phyloP scores from a whole-genome alignment of 2,888 invertebrate genomes.

The Leuctra nigra region DNA sequence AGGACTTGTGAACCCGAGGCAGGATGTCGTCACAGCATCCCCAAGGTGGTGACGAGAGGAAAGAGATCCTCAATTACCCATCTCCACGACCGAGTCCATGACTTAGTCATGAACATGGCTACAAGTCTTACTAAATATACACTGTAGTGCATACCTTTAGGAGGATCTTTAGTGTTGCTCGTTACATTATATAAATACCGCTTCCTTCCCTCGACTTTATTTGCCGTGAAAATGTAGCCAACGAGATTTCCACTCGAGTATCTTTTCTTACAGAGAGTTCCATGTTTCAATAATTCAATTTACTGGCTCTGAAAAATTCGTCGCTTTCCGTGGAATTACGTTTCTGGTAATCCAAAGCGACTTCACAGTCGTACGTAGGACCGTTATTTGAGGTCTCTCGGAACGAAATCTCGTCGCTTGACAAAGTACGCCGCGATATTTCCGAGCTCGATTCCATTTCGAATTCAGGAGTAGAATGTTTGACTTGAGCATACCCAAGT shows the following conservation, averaged over 20 bases:
- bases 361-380: background rate
- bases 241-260: too few species aligned
- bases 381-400: background rate
- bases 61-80: conserved; percentile 11
- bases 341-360: background rate
- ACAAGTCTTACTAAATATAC: too few species aligned
- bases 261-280: too few species aligned
- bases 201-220: too few species aligned
- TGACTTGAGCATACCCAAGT: conserved; percentile 18
- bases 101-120: background rate
- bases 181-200: too few species aligned
- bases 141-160: too few species aligned
- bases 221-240: too few species aligned
- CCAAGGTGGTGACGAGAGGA: conserved; percentile 19
- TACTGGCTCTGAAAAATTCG: background rate
- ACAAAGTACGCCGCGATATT: conserved; percentile 1
- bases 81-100: conserved; percentile 4
- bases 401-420: background rate
- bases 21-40: conserved; percentile 17
- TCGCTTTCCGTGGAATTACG: background rate
- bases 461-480: conserved; percentile 5
- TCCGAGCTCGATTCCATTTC: background rate
- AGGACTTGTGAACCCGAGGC: conserved; percentile 21
- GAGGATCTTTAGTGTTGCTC: too few species aligned
- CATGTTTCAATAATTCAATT: conserved; percentile 6